Conservation (phyloP, 2,113 vertebrate genomes). For the Macrotis lagotis region DNA sequence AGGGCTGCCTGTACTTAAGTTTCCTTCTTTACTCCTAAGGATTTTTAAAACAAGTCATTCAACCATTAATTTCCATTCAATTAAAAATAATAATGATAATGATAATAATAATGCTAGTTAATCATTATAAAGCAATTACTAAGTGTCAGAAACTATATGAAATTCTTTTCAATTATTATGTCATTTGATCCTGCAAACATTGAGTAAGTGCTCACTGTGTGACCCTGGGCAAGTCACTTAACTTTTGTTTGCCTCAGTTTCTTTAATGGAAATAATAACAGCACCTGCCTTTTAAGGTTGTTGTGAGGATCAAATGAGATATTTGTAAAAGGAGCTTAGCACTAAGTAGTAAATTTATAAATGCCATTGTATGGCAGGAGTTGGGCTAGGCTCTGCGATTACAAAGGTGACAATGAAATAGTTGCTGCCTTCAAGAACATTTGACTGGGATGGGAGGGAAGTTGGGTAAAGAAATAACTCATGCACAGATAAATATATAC, state of each 20-base stretch:
- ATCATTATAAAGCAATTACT: not conserved
- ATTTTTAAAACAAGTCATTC: not conserved
- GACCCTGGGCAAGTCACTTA: not conserved
- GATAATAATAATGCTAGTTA: not conserved
- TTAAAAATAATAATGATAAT: not conserved
- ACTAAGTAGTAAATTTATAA: no score
- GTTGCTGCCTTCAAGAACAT: not conserved
- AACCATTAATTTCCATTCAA: not conserved
- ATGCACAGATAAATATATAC: not conserved
- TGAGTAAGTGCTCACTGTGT: not conserved
- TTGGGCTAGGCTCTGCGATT: not conserved
- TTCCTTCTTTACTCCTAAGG: not conserved
- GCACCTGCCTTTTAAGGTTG: not conserved
- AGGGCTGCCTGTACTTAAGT: not conserved
- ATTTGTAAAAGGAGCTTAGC: not conserved
- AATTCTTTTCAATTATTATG: not conserved
- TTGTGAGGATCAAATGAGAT: not conserved
- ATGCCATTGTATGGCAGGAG: not conserved
- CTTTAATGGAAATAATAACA: not conserved
- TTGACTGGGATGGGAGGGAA: not conserved
- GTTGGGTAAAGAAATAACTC: not conserved
- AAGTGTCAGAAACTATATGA: not conserved
- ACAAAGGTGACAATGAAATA: not conserved
- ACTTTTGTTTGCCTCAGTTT: not conserved
- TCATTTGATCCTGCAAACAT: not conserved